Evolutionary conservation across 2,888 invertebrate species (phyloP), one percentile per base, ranked within the genome.

Genomic region (Hypercompe scribonia): DNA sequence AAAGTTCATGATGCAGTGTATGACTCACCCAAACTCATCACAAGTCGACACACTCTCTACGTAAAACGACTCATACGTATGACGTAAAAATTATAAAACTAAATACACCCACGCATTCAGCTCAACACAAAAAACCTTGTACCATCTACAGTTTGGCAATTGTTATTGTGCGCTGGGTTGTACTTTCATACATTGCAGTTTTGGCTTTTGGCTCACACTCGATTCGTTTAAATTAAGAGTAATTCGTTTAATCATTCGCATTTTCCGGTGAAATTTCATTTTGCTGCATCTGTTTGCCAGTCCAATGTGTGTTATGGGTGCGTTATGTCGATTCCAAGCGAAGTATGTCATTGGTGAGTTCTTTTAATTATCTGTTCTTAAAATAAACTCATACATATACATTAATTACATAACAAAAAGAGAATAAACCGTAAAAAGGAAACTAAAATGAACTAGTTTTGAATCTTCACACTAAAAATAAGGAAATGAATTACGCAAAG

Each of bases 271-370:
- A 78, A 79, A 78, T 79, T 78, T 69, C 80, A 72, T 74, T 73
- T 72, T 68, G 78, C 76, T 76, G 73, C 64, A 68, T 36, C 61
- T 34, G 69, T 46, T 76, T 75, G 70, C 74, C 68, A 68, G 78
- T 77, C 78, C 77, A 68, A 93, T 94, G 94, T 95, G 94, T 94
- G 93, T 94, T 84, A 94, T 95, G 92, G 95, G 95, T 81, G 94
- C 92, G 80, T 86, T 95, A 84, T 95, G 95, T 86, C 93, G 94
- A 73, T 94, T 94, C 82, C 95, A 95, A 84, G 95, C 95, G 80
- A 95, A 92, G 89, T 94, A 94, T 86, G 92, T 93, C 77, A 91
- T 95, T 82, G 92, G 95, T 95, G 87, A 95, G 95, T 73, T 80
- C 42, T 34, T 58, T 68, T 11, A n/a, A 50, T 24, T 54, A 39